Evolutionary conservation across 2,113 vertebrate genomes (phyloP).

Genomic region (Cyanoramphus novaezelandiae): DNA sequence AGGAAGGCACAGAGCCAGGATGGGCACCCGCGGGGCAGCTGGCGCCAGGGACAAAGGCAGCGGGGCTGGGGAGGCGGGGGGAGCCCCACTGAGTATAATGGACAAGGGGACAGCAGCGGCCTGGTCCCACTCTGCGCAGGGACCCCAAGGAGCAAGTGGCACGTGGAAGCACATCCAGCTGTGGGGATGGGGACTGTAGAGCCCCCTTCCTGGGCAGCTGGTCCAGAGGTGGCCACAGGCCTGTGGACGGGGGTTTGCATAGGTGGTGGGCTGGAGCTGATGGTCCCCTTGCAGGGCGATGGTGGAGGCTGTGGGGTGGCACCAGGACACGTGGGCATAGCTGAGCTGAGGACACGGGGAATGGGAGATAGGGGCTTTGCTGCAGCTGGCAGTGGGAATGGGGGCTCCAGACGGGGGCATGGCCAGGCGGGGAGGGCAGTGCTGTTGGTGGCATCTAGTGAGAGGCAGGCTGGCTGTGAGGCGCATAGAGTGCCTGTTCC

Average conservation of each 20-base stretch:
- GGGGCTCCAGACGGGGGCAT: too few species aligned
- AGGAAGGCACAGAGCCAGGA: constrained; percentile 19
- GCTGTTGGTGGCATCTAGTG: not conserved
- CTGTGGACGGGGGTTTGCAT: not conserved
- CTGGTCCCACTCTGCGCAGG: not conserved
- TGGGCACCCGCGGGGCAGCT: not conserved
- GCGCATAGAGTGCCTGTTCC: not conserved
- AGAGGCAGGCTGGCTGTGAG: not conserved
- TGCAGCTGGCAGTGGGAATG: accelerated
- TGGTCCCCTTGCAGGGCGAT: not conserved
- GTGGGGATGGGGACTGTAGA: not conserved
- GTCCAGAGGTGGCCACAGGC: not conserved
- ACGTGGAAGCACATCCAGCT: not conserved
- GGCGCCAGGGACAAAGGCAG: constrained; percentile 28
- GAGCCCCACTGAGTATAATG: constrained; percentile 3
- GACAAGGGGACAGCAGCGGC: constrained; percentile 33
- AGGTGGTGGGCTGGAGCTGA: not conserved
- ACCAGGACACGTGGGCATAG: not conserved
- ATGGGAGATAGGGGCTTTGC: not conserved
- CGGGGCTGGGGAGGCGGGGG: not conserved
- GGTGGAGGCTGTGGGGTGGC: not conserved
- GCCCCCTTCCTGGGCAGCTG: accelerated
- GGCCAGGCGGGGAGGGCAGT: not conserved
- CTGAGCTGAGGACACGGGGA: not conserved
- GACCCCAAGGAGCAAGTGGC: not conserved